These are phyloP conservation scores for Pangasius krempfi DNA, from an alignment of 2,797 vertebrate genomes.

Conservation along the genomic window DNA sequence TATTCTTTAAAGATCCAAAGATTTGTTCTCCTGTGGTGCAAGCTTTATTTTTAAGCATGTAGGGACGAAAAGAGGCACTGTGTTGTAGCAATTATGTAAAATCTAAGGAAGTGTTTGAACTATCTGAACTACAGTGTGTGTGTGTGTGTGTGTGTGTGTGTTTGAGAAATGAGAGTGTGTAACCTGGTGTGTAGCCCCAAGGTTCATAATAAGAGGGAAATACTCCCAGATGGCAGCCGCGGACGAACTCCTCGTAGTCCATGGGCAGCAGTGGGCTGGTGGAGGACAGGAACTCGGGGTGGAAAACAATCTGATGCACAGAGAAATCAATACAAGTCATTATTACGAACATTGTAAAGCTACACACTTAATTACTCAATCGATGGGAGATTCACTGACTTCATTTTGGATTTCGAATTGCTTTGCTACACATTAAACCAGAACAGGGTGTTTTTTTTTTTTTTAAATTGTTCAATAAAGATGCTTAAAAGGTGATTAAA, in stretches of 20 bases:
- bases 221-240: constrained; percentile 96
- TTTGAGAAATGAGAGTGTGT: background rate
- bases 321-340: background rate
- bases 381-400: no score
- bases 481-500: background rate
- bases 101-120: background rate
- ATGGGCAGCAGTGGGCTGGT: constrained; percentile 93
- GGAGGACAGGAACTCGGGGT: constrained; percentile 95
- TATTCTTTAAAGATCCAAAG: background rate
- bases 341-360: background rate
- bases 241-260: constrained; percentile 97
- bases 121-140: background rate
- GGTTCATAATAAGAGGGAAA: constrained; percentile 98
- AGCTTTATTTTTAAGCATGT: background rate
- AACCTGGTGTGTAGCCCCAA: constrained; percentile 98
- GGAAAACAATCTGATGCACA: constrained; percentile 84
- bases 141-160: constrained; percentile 12
- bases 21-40: background rate
- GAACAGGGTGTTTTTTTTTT: background rate
- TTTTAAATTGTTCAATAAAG: background rate
- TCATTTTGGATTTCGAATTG: background rate
- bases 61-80: no score
- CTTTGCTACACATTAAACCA: background rate
- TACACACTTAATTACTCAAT: background rate
- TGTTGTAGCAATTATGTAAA: background rate